phyloP scores from a whole-genome alignment of 2,888 invertebrate genomes.

The Caradrina clavipalpis region DNA sequence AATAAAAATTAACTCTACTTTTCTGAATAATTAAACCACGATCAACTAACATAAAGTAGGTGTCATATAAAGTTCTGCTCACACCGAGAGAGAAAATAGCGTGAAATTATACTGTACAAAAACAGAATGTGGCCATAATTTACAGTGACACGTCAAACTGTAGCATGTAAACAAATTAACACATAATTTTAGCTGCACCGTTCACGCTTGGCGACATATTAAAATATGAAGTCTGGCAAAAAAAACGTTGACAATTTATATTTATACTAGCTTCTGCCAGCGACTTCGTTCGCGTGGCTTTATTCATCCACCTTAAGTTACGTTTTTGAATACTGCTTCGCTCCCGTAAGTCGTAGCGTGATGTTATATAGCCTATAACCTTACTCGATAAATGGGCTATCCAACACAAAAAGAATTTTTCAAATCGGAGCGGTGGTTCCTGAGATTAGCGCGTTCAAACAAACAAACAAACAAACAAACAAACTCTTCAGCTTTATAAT shows the following conservation, averaged over 20 bases:
- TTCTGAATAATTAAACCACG: constrained; percentile 21
- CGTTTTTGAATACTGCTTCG: no score
- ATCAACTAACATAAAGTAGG: constrained; percentile 20
- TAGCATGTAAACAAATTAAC: constrained; percentile 59
- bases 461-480: no score
- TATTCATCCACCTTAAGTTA: no score
- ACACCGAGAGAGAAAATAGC: constrained; percentile 47
- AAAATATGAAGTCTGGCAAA: constrained; percentile 47
- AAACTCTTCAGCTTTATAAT: no score
- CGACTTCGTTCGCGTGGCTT: no score
- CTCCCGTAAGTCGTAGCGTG: no score
- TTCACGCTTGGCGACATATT: constrained; percentile 43
- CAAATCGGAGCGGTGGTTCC: no score
- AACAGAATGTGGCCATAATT: constrained; percentile 54
- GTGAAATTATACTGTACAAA: constrained; percentile 55
- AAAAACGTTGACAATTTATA: constrained; percentile 16
- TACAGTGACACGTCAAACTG: constrained; percentile 56
- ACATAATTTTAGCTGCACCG: constrained; percentile 60
- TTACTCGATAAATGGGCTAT: no score
- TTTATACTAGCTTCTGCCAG: no score
- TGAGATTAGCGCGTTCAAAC: no score
- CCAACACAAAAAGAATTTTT: no score
- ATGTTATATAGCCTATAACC: no score
- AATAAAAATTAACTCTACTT: constrained; percentile 2
- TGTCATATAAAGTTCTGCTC: constrained; percentile 32